A percentile compares a stretch with the other conserved stretches of the same genome.
These are phyloP conservation scores for Bombus confusus DNA, from an alignment of 1,140 invertebrate species.

Conservation along the genomic window DNA sequence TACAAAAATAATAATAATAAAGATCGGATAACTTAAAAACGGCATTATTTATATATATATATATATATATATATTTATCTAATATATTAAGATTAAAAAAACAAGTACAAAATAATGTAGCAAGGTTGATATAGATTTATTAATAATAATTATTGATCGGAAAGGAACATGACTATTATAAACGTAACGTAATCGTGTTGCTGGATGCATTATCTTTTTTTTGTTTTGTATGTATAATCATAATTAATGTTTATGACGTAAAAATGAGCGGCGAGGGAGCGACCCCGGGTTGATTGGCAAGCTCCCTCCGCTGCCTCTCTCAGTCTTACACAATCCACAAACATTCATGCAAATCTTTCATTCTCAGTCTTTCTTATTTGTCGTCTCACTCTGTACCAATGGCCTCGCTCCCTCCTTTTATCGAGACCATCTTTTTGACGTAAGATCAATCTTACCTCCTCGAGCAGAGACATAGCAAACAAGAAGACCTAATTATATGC, in stretches of 20 bases:
- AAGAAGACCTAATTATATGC: slow-evolving; percentile 48
- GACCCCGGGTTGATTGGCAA: slow-evolving; percentile 69
- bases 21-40: slow-evolving; percentile 76
- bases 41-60: slow-evolving; percentile 73
- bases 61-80: slow-evolving; percentile 71
- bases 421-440: not conserved
- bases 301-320: slow-evolving; percentile 74
- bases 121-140: slow-evolving; percentile 69
- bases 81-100: slow-evolving; percentile 77
- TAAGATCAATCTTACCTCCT: not conserved
- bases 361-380: slow-evolving; percentile 40
- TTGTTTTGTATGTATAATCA: slow-evolving; percentile 68
- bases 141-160: slow-evolving; percentile 70
- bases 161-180: slow-evolving; percentile 79
- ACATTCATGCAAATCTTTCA: slow-evolving; percentile 65
- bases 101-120: slow-evolving; percentile 79
- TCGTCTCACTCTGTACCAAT: slow-evolving; percentile 35
- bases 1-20: slow-evolving; percentile 80
- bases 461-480: slow-evolving; percentile 33
- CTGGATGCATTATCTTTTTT: slow-evolving; percentile 70
- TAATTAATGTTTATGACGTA: slow-evolving; percentile 76
- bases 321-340: slow-evolving; percentile 76
- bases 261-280: slow-evolving; percentile 75
- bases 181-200: slow-evolving; percentile 76
- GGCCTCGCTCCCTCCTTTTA: slow-evolving; percentile 7